A percentile compares a stretch with the other conserved stretches of the same genome.
phyloP scores from a whole-genome alignment of 2,797 vertebrate species.

The Rhinichthys osculus region DNA sequence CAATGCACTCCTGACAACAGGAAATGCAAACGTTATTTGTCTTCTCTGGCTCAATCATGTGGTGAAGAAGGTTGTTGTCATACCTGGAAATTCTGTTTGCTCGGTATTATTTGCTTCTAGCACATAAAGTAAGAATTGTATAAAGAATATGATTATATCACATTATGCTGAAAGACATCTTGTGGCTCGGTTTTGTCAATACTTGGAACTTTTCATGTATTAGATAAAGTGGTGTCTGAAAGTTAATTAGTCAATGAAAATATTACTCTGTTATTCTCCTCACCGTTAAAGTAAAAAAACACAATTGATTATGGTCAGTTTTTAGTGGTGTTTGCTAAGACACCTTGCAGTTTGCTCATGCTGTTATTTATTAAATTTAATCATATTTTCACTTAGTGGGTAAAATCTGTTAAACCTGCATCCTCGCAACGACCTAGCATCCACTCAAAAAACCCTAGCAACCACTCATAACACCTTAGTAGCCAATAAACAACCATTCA shows the following conservation, averaged over 20 bases:
- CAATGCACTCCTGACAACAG: slow-evolving; percentile 71
- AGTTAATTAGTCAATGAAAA: neutral
- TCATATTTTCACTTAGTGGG: neutral
- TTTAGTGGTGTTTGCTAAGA: neutral
- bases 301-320: neutral
- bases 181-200: neutral
- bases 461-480: neutral
- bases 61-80: neutral
- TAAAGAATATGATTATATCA: neutral
- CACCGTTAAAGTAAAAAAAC: neutral
- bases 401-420: neutral
- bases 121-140: neutral
- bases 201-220: neutral
- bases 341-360: neutral
- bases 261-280: neutral
- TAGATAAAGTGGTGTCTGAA: neutral
- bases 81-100: neutral
- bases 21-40: slow-evolving; percentile 58
- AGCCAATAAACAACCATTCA: neutral
- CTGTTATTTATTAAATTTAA: neutral
- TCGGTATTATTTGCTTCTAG: neutral
- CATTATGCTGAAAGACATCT: slow-evolving; percentile 11
- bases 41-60: slow-evolving; percentile 30
- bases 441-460: neutral
- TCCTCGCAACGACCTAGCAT: neutral